Conservation (phyloP, 92 coral and sea anemone genomes). For the Galaxea fascicularis region DNA sequence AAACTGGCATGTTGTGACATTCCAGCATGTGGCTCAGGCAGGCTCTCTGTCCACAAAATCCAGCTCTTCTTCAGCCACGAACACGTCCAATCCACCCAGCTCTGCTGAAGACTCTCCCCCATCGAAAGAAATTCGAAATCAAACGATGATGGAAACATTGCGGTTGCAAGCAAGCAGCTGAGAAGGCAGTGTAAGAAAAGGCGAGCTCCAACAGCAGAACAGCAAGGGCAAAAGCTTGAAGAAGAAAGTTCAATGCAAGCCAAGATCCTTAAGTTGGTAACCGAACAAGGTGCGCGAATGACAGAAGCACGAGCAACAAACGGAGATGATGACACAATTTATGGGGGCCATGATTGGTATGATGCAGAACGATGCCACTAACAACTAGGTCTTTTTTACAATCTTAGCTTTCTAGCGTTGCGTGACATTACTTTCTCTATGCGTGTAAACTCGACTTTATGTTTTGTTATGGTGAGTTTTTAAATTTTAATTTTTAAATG, state of each 20-base stretch:
- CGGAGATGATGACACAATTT: constrained; percentile 11
- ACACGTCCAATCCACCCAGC: constrained; percentile 10
- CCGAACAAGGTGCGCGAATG: not conserved
- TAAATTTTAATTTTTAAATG: too few species aligned
- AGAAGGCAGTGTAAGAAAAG: constrained; percentile 6
- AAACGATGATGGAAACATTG: not conserved
- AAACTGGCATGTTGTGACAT: constrained; percentile 15
- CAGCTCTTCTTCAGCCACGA: not conserved
- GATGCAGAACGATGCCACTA: constrained; percentile 9
- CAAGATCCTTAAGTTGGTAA: constrained; percentile 19
- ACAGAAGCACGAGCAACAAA: not conserved
- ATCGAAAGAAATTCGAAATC: not conserved
- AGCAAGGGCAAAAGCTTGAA: constrained; percentile 10
- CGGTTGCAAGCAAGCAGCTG: not conserved
- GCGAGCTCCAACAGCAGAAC: not conserved
- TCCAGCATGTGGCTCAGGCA: constrained; percentile 29
- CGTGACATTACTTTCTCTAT: not conserved
- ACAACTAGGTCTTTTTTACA: not conserved
- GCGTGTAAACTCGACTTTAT: not conserved
- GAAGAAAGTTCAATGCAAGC: not conserved
- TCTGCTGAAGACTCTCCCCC: not conserved
- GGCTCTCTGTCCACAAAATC: not conserved
- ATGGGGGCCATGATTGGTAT: not conserved
- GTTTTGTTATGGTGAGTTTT: too few species aligned
- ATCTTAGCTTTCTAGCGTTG: not conserved